phyloP scores from a whole-genome alignment of 2,888 invertebrate species.

The Drosophila neonasuta region DNA sequence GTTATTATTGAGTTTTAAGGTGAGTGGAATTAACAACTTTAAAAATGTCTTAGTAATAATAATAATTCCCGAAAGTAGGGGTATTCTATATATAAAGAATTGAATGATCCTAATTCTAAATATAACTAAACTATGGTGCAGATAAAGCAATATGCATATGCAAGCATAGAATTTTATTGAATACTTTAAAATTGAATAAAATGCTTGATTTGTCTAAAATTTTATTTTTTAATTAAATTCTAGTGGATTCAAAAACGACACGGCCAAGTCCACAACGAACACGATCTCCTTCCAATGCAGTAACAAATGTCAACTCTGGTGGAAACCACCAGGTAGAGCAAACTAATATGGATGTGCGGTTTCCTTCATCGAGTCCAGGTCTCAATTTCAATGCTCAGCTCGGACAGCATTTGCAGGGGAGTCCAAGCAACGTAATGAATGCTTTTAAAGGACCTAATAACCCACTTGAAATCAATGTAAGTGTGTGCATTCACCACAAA shows the following conservation, averaged over 20 bases:
- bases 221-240: not conserved
- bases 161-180: no score
- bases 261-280: constrained; percentile 82
- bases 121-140: no score
- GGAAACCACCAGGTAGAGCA: constrained; percentile 59
- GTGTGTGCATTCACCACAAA: not conserved
- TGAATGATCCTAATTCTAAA: no score
- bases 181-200: no score
- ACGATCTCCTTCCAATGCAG: constrained; percentile 67
- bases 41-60: no score
- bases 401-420: constrained; percentile 61
- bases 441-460: constrained; percentile 60
- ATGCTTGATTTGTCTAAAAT: no score
- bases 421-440: constrained; percentile 59
- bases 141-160: no score
- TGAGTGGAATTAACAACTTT: no score
- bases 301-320: constrained; percentile 25
- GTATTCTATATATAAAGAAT: no score
- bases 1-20: no score
- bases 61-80: no score
- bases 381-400: constrained; percentile 70
- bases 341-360: constrained; percentile 72
- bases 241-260: constrained; percentile 79
- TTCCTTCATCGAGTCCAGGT: constrained; percentile 79
- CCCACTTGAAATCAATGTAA: constrained; percentile 50